phyloP scores from a whole-genome alignment of 2,113 vertebrate species.

The Ictalurus punctatus region DNA sequence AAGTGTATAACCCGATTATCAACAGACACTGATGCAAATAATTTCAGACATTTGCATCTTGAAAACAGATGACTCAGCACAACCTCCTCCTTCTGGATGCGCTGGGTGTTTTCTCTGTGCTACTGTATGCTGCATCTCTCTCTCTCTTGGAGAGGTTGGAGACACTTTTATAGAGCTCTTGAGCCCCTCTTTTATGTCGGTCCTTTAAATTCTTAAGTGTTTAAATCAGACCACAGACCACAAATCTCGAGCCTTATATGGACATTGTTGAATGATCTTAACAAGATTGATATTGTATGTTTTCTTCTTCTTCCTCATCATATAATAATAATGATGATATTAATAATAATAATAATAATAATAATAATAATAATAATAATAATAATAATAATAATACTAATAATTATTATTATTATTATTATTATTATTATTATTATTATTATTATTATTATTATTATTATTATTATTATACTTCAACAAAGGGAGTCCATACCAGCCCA shows the following conservation, averaged over 20 bases:
- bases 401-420: too few species aligned
- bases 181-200: not conserved
- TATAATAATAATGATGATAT: too few species aligned
- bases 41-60: constrained; percentile 20
- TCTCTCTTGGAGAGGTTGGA: not conserved
- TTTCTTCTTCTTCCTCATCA: too few species aligned
- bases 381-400: too few species aligned
- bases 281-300: not conserved
- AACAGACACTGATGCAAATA: constrained; percentile 17
- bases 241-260: not conserved
- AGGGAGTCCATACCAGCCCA: too few species aligned
- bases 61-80: not conserved
- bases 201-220: not conserved
- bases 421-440: too few species aligned
- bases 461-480: too few species aligned
- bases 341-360: too few species aligned
- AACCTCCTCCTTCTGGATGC: not conserved
- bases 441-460: too few species aligned
- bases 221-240: not conserved
- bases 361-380: too few species aligned
- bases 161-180: not conserved
- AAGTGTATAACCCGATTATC: constrained; percentile 2
- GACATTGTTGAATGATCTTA: too few species aligned
- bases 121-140: not conserved
- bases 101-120: not conserved